Evolutionary conservation across 2,113 vertebrate genomes (phyloP).

Genomic region (Chaenocephalus aceratus): DNA sequence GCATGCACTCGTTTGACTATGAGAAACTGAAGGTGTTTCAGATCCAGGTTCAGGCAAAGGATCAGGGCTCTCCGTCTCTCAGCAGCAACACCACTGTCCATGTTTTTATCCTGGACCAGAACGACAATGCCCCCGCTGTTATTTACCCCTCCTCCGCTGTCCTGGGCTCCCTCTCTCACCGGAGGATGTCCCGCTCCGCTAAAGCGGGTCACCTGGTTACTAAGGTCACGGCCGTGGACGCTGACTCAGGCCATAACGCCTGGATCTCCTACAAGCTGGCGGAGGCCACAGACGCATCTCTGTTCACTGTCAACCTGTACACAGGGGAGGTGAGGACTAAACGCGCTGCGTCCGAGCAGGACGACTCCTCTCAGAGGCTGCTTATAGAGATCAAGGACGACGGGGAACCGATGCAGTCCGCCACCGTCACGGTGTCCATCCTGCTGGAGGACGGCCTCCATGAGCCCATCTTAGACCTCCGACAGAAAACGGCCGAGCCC

Average conservation of each 20-base stretch:
- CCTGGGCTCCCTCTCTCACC: conserved; percentile 78
- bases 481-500: conserved; percentile 64
- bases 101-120: conserved; percentile 86
- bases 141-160: conserved; percentile 79
- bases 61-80: conserved; percentile 83
- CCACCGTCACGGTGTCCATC: conserved; percentile 83
- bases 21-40: conserved; percentile 86
- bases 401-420: conserved; percentile 87
- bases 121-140: conserved; percentile 85
- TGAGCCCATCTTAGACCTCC: conserved; percentile 73
- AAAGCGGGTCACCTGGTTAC: conserved; percentile 85
- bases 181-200: conserved; percentile 81
- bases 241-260: conserved; percentile 87
- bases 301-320: conserved; percentile 85
- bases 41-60: conserved; percentile 84
- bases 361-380: conserved; percentile 85
- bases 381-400: conserved; percentile 85
- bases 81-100: conserved; percentile 81
- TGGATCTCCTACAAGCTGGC: conserved; percentile 86
- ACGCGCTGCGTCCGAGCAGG: conserved; percentile 82
- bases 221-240: conserved; percentile 87
- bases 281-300: conserved; percentile 80
- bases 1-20: conserved; percentile 85
- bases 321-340: conserved; percentile 87
- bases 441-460: conserved; percentile 72